Base-by-base conservation (phyloP, 2,888 invertebrate genomes). In the Idaea biselata region DNA sequence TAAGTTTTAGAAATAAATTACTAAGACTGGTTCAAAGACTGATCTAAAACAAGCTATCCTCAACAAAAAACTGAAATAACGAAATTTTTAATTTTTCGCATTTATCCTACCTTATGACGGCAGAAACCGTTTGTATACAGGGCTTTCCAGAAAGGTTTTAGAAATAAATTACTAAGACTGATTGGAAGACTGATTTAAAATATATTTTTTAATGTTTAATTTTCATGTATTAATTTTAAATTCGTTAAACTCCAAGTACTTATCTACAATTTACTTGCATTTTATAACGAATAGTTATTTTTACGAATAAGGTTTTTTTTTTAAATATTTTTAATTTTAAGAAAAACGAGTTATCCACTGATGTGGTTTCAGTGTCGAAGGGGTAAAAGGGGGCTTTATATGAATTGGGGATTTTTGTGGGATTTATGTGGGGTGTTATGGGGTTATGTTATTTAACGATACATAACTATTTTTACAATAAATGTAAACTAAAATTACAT, bases 401-500 rank as follows among this genome's bases (percentile, higher is more conserved):
- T 59, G 57, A 58, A 18, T 32, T 59, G 59, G 64, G 53, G 55
- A 53, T 55, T 44, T 14, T 56, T 67, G 70, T 70, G 68, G 67
- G 66, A 32, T 64, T 53, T 58, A 59, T 67, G 63, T 64, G 66
- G 65, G 61, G 7, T 60, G 56, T 54, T 56, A 16, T 44, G 14
- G 14, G 44, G 44, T 59, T 62, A 63, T 53, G 33, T 60, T n/a
- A 55, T 54, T 32, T 44, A 61, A 61, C 60, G 58, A 60, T 60
- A 44, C 44, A 58, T 60, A 56, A 55, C 31, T 11, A 44, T 44
- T 44, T 44, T 44, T 44, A 44, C 44, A 44, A 44, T 44, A 14
- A 44, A 44, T 14, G 8, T 11, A 14, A 44, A 44, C 11, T 4
- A 44, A 8, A 44, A 44, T 44, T 44, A 44, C 11, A 44, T 11